Evolutionary conservation across 2,113 vertebrate genomes (phyloP).

Genomic region (Forbesichthys papilliferus): DNA sequence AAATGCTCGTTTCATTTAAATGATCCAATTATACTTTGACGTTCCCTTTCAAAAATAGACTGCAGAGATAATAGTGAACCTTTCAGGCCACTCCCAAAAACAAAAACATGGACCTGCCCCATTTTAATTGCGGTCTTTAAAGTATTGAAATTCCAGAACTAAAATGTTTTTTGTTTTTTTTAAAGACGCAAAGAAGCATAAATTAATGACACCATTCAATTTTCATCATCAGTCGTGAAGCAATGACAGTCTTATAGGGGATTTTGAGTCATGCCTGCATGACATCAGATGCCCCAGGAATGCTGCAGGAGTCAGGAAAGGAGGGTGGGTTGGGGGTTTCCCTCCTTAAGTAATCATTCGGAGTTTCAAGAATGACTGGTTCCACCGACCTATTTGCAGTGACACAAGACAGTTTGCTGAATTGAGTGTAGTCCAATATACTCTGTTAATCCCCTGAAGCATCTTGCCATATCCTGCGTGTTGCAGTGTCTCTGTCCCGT

Average conservation of each 20-base stretch:
- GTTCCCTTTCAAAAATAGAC: not conserved
- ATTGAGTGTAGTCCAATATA: not conserved
- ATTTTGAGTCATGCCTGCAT: not conserved
- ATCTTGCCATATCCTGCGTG: not conserved
- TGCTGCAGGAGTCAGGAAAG: slow-evolving; percentile 18
- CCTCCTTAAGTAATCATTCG: slow-evolving; percentile 27
- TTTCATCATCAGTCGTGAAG: slow-evolving; percentile 22
- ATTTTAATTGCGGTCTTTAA: not conserved
- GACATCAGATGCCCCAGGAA: slow-evolving; percentile 49
- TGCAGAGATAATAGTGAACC: no score
- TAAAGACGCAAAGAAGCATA: slow-evolving; percentile 2
- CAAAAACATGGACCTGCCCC: not conserved
- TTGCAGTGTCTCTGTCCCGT: no score
- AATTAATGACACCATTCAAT: slow-evolving; percentile 9
- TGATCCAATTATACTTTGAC: not conserved
- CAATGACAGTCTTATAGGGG: slow-evolving; percentile 9
- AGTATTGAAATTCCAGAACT: not conserved
- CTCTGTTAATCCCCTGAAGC: not conserved
- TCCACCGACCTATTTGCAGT: slow-evolving; percentile 5
- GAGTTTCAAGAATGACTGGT: slow-evolving; percentile 54
- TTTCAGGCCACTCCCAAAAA: not conserved
- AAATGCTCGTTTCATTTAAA: slow-evolving; percentile 13
- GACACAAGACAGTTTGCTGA: slow-evolving; percentile 1
- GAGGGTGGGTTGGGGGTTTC: slow-evolving; percentile 9
- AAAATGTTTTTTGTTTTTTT: not conserved